Evolutionary conservation across 30 jellyfish, hydroid and myxozoan genomes (phyloP).

Genomic region (Aurelia sp.): DNA sequence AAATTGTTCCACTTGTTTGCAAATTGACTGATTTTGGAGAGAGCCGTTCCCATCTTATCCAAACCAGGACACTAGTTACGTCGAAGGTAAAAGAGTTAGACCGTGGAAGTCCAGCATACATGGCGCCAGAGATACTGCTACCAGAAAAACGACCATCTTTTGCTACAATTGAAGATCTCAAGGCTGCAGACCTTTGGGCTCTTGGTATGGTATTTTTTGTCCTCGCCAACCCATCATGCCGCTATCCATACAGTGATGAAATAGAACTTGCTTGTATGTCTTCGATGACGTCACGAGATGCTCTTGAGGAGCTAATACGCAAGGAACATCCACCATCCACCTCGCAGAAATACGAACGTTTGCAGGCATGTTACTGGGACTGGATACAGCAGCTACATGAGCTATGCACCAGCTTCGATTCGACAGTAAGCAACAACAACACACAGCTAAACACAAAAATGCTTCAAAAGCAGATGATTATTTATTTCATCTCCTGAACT

Average conservation of each 20-base stretch:
- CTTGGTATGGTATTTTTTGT: constrained; percentile 22
- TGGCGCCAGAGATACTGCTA: constrained; percentile 13
- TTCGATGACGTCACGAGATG: constrained; percentile 3
- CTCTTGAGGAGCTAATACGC: constrained; percentile 9
- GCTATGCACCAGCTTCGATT: constrained; percentile 4
- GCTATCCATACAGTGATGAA: constrained; percentile 4
- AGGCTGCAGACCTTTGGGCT: constrained; percentile 25
- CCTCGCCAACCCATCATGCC: not conserved
- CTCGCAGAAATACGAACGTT: not conserved
- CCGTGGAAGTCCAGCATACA: constrained; percentile 15
- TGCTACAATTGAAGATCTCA: not conserved
- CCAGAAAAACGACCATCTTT: not conserved
- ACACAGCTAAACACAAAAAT: too few species aligned
- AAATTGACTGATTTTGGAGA: constrained; percentile 42
- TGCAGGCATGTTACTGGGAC: constrained; percentile 33
- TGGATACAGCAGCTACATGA: constrained; percentile 13
- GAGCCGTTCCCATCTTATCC: constrained; percentile 1
- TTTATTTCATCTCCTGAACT: too few species aligned
- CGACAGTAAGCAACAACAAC: not conserved
- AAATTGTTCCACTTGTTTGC: not conserved
- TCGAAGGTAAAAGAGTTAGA: not conserved
- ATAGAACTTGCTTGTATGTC: not conserved
- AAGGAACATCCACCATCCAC: constrained; percentile 4
- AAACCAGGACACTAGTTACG: not conserved
- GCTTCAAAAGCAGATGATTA: too few species aligned